These are phyloP conservation scores for Watsonalla binaria DNA, from an alignment of 2,888 invertebrate genomes.

Conservation along the genomic window DNA sequence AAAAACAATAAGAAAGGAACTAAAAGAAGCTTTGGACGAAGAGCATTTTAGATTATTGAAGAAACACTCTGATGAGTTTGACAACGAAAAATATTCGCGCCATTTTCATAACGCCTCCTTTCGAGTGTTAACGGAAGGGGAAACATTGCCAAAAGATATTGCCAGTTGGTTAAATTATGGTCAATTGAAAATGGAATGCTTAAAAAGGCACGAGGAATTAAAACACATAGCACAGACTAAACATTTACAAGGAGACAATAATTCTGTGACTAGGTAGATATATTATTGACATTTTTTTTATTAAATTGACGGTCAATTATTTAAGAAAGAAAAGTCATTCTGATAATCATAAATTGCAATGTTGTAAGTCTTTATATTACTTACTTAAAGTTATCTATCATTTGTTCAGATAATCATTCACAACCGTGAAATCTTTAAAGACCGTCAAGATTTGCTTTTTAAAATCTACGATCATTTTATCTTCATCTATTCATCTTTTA, in stretches of 20 bases:
- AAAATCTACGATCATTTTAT: too few species aligned
- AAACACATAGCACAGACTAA: constrained; percentile 56
- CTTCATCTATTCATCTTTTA: too few species aligned
- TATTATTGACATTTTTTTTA: constrained; percentile 10
- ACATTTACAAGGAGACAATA: constrained; percentile 43
- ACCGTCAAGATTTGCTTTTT: too few species aligned
- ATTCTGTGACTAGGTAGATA: constrained; percentile 55
- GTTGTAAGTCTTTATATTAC: too few species aligned
- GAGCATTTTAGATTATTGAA: constrained; percentile 49
- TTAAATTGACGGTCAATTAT: neutral
- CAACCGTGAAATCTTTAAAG: too few species aligned
- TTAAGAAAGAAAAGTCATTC: too few species aligned
- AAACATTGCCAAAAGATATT: constrained; percentile 67
- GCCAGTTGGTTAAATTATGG: constrained; percentile 79
- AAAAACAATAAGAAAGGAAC: constrained; percentile 77
- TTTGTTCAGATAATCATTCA: too few species aligned
- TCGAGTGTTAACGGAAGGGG: constrained; percentile 67
- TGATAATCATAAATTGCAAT: too few species aligned
- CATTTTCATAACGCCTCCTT: constrained; percentile 77
- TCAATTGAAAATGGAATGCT: constrained; percentile 77
- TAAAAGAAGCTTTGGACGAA: constrained; percentile 66
- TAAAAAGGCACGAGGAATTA: constrained; percentile 58
- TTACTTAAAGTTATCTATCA: too few species aligned
- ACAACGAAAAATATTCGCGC: constrained; percentile 56
- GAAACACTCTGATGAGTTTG: constrained; percentile 28